Evolutionary conservation across 2,888 invertebrate species (phyloP).

Genomic region (Latheticus oryzae): DNA sequence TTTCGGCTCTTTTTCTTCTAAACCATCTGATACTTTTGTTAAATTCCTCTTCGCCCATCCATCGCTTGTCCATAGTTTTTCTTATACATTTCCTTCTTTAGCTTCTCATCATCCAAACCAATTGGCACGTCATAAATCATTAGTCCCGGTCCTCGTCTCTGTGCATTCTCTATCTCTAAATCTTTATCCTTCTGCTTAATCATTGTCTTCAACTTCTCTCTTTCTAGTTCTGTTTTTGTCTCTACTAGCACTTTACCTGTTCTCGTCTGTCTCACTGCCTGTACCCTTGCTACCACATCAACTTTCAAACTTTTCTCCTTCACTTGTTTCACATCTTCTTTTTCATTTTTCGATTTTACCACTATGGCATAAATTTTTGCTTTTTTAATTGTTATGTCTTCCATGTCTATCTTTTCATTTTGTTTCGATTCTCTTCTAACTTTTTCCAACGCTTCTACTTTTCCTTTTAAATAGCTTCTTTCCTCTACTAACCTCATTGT

Average conservation of each 20-base stretch:
- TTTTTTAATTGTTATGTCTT: too few species aligned
- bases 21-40: background rate
- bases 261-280: background rate
- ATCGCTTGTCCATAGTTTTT: background rate
- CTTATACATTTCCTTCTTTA: background rate
- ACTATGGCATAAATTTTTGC: background rate
- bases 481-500: too few species aligned
- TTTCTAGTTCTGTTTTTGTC: background rate
- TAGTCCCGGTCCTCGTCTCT: background rate
- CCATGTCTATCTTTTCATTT: too few species aligned
- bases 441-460: too few species aligned
- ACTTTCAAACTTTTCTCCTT: background rate
- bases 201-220: background rate
- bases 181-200: background rate
- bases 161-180: background rate
- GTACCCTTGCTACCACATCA: too few species aligned
- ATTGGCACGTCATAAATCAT: background rate
- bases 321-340: background rate
- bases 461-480: too few species aligned
- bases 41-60: slow-evolving; percentile 1
- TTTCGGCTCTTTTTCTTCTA: background rate
- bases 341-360: background rate
- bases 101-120: background rate
- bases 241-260: background rate
- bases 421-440: too few species aligned